These are phyloP conservation scores for Didymodactylos carnosus DNA, from an alignment of 2,888 invertebrate genomes.

Conservation along the genomic window DNA sequence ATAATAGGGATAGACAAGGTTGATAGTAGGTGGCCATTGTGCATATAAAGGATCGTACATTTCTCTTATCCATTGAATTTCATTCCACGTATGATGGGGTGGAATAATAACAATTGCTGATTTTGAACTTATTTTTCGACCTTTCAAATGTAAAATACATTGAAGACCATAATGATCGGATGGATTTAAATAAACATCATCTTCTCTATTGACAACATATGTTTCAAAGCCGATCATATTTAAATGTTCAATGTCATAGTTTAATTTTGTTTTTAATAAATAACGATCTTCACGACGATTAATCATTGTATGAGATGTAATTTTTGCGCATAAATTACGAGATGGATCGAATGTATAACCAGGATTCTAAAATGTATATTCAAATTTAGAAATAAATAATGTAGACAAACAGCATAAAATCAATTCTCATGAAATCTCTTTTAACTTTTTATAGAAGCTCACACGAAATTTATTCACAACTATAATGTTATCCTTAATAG, in stretches of 20 bases:
- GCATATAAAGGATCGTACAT: background rate
- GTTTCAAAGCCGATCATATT: background rate
- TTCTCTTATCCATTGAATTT: background rate
- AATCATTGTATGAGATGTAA: background rate
- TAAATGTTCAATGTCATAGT: background rate
- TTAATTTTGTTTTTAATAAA: background rate
- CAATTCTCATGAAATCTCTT: too few relatives aligned
- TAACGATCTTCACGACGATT: background rate
- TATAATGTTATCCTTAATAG: background rate
- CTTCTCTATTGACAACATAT: background rate
- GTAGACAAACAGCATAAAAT: background rate
- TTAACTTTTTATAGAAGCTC: too few relatives aligned
- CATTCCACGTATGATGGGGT: background rate
- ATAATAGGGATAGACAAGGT: slow-evolving; percentile 9
- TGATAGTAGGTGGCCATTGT: slow-evolving; percentile 6
- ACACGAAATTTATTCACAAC: too few relatives aligned
- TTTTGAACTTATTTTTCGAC: background rate
- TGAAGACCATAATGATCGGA: slow-evolving; percentile 13
- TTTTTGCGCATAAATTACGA: slow-evolving; percentile 1
- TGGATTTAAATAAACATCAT: background rate
- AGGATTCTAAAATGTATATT: background rate
- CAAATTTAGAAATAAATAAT: background rate
- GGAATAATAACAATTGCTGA: slow-evolving; percentile 1
- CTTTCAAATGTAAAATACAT: background rate
- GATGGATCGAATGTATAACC: slow-evolving; percentile 8